Conservation (phyloP, 2,888 invertebrate genomes). For the Helleia helle region DNA sequence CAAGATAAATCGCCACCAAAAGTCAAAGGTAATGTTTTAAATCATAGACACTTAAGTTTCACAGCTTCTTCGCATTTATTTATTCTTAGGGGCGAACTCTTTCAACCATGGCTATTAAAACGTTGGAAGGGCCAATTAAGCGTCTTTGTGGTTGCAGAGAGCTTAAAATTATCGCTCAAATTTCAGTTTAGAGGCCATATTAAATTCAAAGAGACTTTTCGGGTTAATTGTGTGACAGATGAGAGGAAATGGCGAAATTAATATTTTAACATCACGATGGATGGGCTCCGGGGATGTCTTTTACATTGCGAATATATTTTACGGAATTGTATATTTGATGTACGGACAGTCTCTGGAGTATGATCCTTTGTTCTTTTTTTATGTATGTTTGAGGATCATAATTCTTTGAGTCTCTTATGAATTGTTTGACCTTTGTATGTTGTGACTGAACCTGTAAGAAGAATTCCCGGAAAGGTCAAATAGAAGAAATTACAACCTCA, state of each 20-base stretch:
- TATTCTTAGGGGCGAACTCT: conserved; percentile 9
- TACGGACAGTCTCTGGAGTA: neutral
- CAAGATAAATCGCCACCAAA: neutral
- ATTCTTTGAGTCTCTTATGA: too few species aligned
- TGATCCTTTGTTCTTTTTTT: neutral
- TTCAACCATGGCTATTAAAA: conserved; percentile 6
- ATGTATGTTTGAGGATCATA: neutral
- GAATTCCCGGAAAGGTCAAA: too few species aligned
- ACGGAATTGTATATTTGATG: neutral
- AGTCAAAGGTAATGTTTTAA: neutral
- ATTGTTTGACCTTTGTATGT: too few species aligned
- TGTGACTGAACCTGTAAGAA: too few species aligned
- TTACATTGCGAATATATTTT: neutral
- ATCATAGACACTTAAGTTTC: neutral
- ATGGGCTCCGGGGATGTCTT: neutral
- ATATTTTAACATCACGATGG: conserved; percentile 32
- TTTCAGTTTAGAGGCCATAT: conserved; percentile 1
- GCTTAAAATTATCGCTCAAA: conserved; percentile 8
- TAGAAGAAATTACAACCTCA: too few species aligned
- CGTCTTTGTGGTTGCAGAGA: conserved; percentile 5
- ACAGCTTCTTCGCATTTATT: neutral
- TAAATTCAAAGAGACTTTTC: conserved; percentile 30
- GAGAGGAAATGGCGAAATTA: conserved; percentile 37
- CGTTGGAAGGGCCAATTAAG: conserved; percentile 7
- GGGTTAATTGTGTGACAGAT: conserved; percentile 35